Percentiles rank a stretch among this genome's conserved stretches.
phyloP scores from a whole-genome alignment of 2,888 invertebrate genomes.

The Drosophila affinis region DNA sequence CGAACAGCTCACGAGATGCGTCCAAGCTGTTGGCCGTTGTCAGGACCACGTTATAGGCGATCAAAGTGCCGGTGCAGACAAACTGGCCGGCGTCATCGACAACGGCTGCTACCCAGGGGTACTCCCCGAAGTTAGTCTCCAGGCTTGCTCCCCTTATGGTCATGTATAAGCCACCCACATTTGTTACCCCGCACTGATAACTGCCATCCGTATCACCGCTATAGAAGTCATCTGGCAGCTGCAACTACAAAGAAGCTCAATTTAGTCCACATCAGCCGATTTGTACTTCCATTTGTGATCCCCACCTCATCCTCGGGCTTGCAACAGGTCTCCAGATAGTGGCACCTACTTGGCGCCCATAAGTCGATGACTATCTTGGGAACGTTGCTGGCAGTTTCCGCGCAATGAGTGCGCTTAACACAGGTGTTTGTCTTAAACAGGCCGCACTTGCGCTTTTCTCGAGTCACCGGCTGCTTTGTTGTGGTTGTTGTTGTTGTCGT shows the following conservation, averaged over 20 bases:
- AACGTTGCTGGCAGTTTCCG: neutral
- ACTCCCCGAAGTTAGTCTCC: slow-evolving; percentile 3
- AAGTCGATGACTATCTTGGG: neutral
- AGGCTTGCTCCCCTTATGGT: neutral
- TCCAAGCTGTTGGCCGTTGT: neutral
- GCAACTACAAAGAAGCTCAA: neutral
- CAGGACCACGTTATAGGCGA: slow-evolving; percentile 15
- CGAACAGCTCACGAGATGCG: neutral
- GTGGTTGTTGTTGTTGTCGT: too few relatives aligned
- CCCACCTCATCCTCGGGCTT: neutral
- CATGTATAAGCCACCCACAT: neutral
- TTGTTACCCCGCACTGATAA: neutral
- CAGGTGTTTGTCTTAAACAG: neutral
- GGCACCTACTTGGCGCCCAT: neutral
- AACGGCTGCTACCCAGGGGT: slow-evolving; percentile 28
- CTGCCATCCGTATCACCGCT: neutral
- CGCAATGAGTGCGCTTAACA: neutral
- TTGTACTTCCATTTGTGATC: neutral
- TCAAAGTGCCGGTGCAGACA: slow-evolving; percentile 20
- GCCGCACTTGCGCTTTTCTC: neutral
- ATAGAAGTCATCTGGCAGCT: neutral
- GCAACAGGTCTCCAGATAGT: neutral
- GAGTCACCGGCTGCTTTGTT: neutral
- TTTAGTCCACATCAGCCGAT: neutral
- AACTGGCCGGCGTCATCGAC: neutral